Base-by-base conservation (phyloP, 2,113 vertebrate species). In the Atrichornis clamosus region DNA sequence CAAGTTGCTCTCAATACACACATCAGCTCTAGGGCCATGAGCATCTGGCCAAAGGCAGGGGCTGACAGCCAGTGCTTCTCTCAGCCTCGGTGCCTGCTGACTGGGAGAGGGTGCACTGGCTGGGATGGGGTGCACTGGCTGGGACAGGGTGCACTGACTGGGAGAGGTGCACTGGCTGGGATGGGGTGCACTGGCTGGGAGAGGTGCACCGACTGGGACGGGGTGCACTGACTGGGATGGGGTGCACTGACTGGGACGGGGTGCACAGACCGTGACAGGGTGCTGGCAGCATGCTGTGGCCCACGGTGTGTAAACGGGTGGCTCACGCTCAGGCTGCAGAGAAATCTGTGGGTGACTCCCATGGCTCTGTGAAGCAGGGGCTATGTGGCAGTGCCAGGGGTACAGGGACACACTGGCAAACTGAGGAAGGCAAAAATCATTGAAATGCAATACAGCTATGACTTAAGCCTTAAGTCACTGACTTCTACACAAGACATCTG, bases 21-120 rank as follows among this genome's bases (percentile, higher is more conserved):
- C 10, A 7, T 18, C 0, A 2, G 52, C 44, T 52, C 33, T 13
- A 67, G 52, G 18, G 26, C 39, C 8, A 1, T 21, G 50, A 63
- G 44, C 35, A 32, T 15, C 27, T 41, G 81, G 39, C 42, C 0
- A 0, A 47, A 65, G 59, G 44, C 2, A 37, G 13, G 26, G 41
- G 23, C 39, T 84, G n/a, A 24, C 16, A 63, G 53, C 23, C 39
- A 62, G 14, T 26, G 7, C 42, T 89, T n/a, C 55, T 33, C 33
- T 72, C 8, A 11, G 52, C 22, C 37, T 39, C 10, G 16, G 12
- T 50, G 2, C 9, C 4, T 10, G 2, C 69, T 55, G n/a, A 37
- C 30, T 0, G 0, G 35, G 42, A 24, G 0, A 0, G 19, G 67
- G 11, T 28, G 39, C 1, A 2, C 33, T 23, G 56, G 23, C 21